These are phyloP conservation scores for Melanaphis sacchari DNA, from an alignment of 1,140 invertebrate genomes.

Conservation along the genomic window DNA sequence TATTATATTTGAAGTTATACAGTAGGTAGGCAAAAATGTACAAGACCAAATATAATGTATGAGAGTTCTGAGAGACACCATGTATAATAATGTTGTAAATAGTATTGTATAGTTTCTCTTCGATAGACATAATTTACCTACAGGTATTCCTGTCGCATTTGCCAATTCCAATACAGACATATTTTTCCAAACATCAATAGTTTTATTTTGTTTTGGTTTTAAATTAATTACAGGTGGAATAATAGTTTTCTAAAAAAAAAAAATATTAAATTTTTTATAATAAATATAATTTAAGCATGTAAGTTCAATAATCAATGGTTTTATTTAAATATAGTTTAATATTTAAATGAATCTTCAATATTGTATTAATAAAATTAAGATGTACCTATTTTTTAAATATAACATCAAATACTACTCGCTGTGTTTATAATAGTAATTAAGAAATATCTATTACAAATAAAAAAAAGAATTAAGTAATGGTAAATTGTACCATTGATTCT, in stretches of 20 bases:
- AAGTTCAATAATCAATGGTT: neutral
- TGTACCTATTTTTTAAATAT: neutral
- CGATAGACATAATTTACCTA: constrained; percentile 61
- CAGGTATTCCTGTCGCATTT: constrained; percentile 65
- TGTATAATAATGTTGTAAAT: neutral
- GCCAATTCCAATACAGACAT: constrained; percentile 81
- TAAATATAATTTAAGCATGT: neutral
- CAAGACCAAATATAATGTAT: neutral
- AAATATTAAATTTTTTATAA: neutral
- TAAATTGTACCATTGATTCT: constrained; percentile 2
- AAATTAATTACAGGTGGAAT: neutral
- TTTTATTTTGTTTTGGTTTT: constrained; percentile 62
- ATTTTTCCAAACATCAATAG: constrained; percentile 76
- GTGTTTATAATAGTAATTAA: neutral
- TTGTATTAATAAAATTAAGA: neutral
- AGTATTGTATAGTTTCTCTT: neutral
- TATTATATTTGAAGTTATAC: neutral
- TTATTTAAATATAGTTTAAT: neutral
- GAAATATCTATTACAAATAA: neutral
- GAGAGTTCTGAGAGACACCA: neutral
- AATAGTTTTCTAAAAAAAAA: constrained; percentile 29
- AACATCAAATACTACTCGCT: neutral
- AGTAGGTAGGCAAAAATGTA: neutral
- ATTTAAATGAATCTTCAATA: neutral
- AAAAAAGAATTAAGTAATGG: neutral